Evolutionary conservation across 1,140 invertebrate genomes (phyloP).

Genomic region (Triops longicaudatus): DNA sequence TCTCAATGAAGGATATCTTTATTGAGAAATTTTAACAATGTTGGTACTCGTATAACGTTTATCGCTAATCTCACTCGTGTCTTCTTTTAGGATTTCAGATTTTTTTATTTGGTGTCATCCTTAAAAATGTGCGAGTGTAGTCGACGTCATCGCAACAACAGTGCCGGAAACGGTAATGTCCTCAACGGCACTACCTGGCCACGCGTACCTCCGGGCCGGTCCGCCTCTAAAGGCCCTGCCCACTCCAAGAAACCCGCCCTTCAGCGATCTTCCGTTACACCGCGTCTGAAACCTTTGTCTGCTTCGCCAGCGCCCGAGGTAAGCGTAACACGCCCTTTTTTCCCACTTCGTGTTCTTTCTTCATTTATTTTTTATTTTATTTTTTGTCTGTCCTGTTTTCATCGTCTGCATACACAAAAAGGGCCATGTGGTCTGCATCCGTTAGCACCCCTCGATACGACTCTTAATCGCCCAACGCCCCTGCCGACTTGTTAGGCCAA

Average conservation of each 20-base stretch:
- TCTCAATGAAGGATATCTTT: too few relatives aligned
- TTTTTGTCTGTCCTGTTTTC: neutral
- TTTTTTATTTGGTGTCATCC: too few relatives aligned
- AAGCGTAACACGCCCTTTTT: neutral
- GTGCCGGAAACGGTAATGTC: neutral
- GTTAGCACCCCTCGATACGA: neutral
- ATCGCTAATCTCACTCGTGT: too few relatives aligned
- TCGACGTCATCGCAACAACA: neutral
- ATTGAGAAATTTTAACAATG: too few relatives aligned
- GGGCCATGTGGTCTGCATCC: neutral
- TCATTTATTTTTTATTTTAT: neutral
- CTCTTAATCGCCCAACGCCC: neutral
- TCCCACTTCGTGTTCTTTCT: too few relatives aligned
- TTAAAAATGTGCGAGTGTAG: neutral
- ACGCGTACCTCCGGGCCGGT: neutral
- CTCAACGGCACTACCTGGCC: neutral
- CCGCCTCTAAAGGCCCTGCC: neutral
- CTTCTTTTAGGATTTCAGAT: too few relatives aligned
- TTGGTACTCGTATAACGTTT: too few relatives aligned
- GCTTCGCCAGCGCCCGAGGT: neutral
- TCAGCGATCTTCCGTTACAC: neutral
- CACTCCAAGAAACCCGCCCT: conserved; percentile 1
- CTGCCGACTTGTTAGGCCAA: neutral
- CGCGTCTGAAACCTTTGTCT: neutral
- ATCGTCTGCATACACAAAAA: neutral